Evolutionary conservation across 2,797 vertebrate species (phyloP), one percentile per base, ranked within the genome.

Genomic region (Cheirogaleus major): DNA sequence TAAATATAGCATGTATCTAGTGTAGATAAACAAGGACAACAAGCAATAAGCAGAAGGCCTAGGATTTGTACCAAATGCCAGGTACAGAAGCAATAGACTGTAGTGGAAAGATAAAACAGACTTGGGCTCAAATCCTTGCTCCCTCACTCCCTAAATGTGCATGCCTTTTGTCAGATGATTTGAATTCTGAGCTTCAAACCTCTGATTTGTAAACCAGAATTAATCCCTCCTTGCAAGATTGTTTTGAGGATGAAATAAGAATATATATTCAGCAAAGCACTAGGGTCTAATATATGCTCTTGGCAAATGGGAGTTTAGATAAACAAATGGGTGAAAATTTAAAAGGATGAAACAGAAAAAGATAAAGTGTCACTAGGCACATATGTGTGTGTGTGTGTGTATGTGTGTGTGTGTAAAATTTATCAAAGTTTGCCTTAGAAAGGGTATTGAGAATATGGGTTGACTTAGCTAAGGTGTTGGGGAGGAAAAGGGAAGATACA

Each of bases 331-430:
- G 23, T 50, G 17, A 96, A 96, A 22, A 10, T 43, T 94, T 88
- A 91, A 81, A 93, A 69, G 80, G 83, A 48, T 82, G 88, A 96
- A 90, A 41, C 23, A 90, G 50, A 92, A 85, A 35, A 67, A 55
- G 72, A 89, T 25, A 69, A 82, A 82, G 7, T 89, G 70, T 87
- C 89, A 83, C 38, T 72, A 70, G 15, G 3, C 4, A 1, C 4
- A 2, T 17, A 3, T 18, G 25, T 25, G 3, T 17, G 2, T 5
- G 13, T n/a, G 3, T 67, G 14, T 52, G 14, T 61, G 4, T 45
- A 2, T 73, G 20, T 38, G 25, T 70, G n/a, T 59, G 48, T 78
- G 61, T 55, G 50, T 52, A 93, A 92, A 93, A 23, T 30, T 11
- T 78, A 45, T 67, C 65, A 43, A 70, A 95, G 27, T 63, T 94